A percentile compares a stretch with the other conserved stretches of the same genome.
Evolutionary conservation across 1,140 invertebrate genomes (phyloP).

Genomic region (Drosophila punjabiensis): DNA sequence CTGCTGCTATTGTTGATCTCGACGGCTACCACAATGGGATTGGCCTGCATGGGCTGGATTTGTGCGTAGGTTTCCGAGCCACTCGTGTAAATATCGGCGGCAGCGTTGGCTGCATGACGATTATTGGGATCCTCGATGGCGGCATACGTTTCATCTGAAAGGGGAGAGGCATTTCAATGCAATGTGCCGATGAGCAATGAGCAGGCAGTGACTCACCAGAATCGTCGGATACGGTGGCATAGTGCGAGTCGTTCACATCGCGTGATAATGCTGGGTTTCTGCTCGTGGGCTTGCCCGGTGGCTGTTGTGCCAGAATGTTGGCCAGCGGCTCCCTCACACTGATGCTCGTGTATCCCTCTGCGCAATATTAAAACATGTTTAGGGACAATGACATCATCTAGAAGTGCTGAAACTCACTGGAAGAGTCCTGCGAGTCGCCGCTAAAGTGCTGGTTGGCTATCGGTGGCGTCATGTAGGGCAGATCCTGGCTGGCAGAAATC

Average conservation of each 20-base stretch:
- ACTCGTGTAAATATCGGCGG: conserved; percentile 88
- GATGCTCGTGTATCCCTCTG: conserved; percentile 96
- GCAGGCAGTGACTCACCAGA: conserved; percentile 87
- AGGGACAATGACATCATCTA: neutral
- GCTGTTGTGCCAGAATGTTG: conserved; percentile 89
- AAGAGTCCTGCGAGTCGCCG: conserved; percentile 94
- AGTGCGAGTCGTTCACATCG: conserved; percentile 88
- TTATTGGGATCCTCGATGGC: conserved; percentile 93
- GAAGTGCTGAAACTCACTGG: conserved; percentile 87
- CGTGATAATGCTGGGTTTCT: conserved; percentile 85
- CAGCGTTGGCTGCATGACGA: conserved; percentile 86
- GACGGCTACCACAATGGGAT: conserved; percentile 86
- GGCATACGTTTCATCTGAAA: conserved; percentile 94
- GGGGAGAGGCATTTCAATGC: neutral
- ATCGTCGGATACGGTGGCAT: conserved; percentile 94
- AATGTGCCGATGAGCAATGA: neutral
- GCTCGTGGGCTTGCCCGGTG: conserved; percentile 76
- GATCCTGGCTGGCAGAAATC: conserved; percentile 93
- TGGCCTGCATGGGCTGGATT: conserved; percentile 89
- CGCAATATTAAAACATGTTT: conserved; percentile 51
- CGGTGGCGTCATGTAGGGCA: conserved; percentile 95
- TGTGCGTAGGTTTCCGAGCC: conserved; percentile 96
- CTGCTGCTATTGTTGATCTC: conserved; percentile 85
- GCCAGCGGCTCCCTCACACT: conserved; percentile 94
- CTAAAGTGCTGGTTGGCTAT: conserved; percentile 89